Percentiles rank a stretch among this genome's conserved stretches.
These are phyloP conservation scores for Porites rus DNA, from an alignment of 92 coral and sea anemone species.

Conservation along the genomic window DNA sequence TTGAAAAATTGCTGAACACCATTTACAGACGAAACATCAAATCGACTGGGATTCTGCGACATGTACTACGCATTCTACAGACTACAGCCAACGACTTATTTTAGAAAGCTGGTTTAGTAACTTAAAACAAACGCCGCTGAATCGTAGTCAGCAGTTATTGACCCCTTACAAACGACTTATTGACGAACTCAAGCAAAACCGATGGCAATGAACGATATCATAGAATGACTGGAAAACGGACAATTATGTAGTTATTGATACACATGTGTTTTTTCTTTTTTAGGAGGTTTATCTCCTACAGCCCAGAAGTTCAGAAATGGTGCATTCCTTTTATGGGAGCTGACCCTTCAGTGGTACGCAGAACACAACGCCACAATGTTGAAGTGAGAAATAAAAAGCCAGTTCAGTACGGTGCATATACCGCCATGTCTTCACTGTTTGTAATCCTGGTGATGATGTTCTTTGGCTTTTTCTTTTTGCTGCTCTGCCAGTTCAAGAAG, in stretches of 20 bases:
- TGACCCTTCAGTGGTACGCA: conserved; percentile 92
- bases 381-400: conserved; percentile 76
- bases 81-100: no score
- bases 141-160: no score
- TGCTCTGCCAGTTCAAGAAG: conserved; percentile 85
- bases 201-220: no score
- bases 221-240: no score
- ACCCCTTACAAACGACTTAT: no score
- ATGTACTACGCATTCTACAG: no score
- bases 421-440: conserved; percentile 68
- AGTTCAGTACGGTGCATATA: conserved; percentile 91
- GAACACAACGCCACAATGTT: conserved; percentile 86
- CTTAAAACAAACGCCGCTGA: no score
- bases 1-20: no score
- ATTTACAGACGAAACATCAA: no score
- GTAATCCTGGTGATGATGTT: conserved; percentile 73
- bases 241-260: background rate
- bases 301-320: conserved; percentile 86
- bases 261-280: background rate
- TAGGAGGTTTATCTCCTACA: conserved; percentile 79
- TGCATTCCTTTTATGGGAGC: conserved; percentile 95
- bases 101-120: no score
- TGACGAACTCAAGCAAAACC: no score
- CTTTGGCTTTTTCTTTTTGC: conserved; percentile 85
- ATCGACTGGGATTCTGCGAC: no score